phyloP scores from a whole-genome alignment of 2,888 invertebrate species.

The Epinotia bilunana region DNA sequence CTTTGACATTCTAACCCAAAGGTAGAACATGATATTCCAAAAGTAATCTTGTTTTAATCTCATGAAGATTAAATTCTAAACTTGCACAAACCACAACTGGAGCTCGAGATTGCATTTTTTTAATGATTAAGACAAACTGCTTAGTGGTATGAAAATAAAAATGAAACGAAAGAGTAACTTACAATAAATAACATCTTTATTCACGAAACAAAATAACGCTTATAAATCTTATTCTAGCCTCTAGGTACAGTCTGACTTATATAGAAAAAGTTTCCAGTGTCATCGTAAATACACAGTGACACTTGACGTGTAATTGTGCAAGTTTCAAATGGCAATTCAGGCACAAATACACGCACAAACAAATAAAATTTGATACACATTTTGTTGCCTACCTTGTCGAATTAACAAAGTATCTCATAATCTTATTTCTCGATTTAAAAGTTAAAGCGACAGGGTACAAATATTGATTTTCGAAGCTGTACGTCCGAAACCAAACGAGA shows the following conservation, averaged over 20 bases:
- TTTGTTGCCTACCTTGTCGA: slow-evolving; percentile 4
- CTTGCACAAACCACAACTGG: too few species aligned
- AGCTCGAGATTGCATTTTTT: neutral
- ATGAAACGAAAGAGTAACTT: slow-evolving; percentile 56
- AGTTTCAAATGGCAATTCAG: slow-evolving; percentile 8
- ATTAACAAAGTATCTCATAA: slow-evolving; percentile 13
- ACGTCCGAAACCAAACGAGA: slow-evolving; percentile 42
- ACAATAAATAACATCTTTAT: slow-evolving; percentile 78
- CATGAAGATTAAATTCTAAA: neutral
- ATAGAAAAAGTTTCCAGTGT: neutral
- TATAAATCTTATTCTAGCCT: slow-evolving; percentile 51
- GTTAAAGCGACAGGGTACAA: slow-evolving; percentile 12
- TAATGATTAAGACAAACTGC: neutral
- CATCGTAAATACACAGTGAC: neutral
- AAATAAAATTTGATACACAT: slow-evolving; percentile 9
- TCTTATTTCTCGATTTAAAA: neutral
- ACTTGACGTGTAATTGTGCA: neutral
- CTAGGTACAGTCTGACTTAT: slow-evolving; percentile 30
- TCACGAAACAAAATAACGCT: slow-evolving; percentile 63
- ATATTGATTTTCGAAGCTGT: slow-evolving; percentile 2
- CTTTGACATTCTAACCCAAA: too few species aligned
- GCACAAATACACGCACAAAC: slow-evolving; percentile 6
- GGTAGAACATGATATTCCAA: neutral
- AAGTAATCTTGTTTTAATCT: neutral
- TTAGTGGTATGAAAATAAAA: slow-evolving; percentile 40